phyloP scores from a whole-genome alignment of 1,140 invertebrate genomes.

The Ostrea edulis region DNA sequence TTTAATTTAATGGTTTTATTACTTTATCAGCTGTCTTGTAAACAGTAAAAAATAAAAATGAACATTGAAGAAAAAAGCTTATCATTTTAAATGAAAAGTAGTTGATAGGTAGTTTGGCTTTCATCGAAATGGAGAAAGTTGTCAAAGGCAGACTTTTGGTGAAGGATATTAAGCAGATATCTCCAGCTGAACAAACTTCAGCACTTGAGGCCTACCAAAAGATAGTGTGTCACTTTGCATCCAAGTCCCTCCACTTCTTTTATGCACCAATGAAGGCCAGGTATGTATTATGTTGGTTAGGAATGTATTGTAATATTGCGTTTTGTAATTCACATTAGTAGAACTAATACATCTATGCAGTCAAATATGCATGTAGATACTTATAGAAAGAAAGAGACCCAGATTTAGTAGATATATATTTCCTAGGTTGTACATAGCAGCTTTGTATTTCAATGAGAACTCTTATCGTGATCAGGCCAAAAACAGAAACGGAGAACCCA shows the following conservation, averaged over 20 bases:
- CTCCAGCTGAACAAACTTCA: conserved; percentile 45
- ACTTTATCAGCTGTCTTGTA: too few species aligned
- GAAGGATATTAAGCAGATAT: conserved; percentile 42
- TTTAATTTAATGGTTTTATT: not conserved
- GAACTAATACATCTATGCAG: not conserved
- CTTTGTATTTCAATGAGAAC: too few species aligned
- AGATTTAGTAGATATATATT: not conserved
- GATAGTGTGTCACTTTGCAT: conserved; percentile 43
- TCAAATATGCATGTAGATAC: not conserved
- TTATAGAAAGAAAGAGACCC: not conserved
- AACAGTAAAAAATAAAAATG: not conserved
- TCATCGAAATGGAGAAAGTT: not conserved
- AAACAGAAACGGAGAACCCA: not conserved
- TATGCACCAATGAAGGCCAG: conserved; percentile 37
- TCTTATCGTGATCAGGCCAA: not conserved
- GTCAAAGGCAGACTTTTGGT: conserved; percentile 28
- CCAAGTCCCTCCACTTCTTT: conserved; percentile 32
- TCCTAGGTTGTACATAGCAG: too few species aligned
- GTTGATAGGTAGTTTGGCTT: not conserved
- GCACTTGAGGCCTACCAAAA: conserved; percentile 46
- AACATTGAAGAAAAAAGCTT: not conserved
- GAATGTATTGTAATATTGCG: not conserved
- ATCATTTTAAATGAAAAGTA: too few species aligned
- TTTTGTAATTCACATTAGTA: not conserved
- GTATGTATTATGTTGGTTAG: not conserved